Evolutionary conservation across 2,113 vertebrate species (phyloP).

Genomic region (Heterochromis multidens): DNA sequence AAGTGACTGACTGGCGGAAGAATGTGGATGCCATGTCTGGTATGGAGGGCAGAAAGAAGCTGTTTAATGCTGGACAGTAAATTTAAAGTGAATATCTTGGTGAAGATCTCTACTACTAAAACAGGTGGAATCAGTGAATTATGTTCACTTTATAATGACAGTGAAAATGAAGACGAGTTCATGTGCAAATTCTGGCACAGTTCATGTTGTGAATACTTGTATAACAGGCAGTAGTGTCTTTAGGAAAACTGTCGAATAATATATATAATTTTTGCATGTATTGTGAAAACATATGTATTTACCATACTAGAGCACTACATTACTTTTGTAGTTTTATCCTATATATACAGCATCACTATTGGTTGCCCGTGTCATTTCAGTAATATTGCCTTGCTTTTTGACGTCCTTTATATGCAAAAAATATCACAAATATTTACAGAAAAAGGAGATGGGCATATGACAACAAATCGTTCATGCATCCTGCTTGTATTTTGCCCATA

Average conservation of each 20-base stretch:
- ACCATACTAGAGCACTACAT: not conserved
- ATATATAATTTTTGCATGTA: not conserved
- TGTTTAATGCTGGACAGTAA: constrained; percentile 69
- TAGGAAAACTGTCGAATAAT: not conserved
- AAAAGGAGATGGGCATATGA: not conserved
- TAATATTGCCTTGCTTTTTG: not conserved
- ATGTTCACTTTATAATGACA: not conserved
- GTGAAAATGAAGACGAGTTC: not conserved
- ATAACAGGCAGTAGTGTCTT: not conserved
- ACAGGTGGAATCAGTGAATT: not conserved
- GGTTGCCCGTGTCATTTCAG: not conserved
- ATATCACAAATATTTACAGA: constrained; percentile 4
- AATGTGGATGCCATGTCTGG: constrained; percentile 81
- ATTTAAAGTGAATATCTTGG: not conserved
- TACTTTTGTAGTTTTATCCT: not conserved
- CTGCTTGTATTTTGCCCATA: not conserved
- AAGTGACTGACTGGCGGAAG: constrained; percentile 81
- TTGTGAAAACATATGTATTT: constrained; percentile 12
- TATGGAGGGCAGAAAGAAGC: constrained; percentile 81
- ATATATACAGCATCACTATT: not conserved
- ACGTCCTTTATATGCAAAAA: constrained; percentile 27
- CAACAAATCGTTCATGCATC: not conserved
- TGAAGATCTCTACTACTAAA: not conserved
- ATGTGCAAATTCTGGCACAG: not conserved
- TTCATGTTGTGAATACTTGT: not conserved